These are phyloP conservation scores for Bryconaethiops microstoma DNA, from an alignment of 2,797 vertebrate genomes.

Conservation along the genomic window DNA sequence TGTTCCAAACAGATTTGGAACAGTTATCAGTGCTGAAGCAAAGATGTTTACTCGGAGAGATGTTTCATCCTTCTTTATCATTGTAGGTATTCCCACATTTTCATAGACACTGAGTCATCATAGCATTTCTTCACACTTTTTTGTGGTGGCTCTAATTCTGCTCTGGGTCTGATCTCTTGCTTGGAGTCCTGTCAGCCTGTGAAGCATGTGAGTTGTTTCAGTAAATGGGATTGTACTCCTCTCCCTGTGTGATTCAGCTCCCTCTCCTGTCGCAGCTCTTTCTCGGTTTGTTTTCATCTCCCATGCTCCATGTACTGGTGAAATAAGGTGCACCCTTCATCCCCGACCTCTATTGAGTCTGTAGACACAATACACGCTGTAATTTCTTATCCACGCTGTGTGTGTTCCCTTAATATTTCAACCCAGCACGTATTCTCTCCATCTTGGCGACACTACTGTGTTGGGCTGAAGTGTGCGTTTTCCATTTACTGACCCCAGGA, in stretches of 20 bases:
- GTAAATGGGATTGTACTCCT: constrained; percentile 41
- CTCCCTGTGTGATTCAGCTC: constrained; percentile 27
- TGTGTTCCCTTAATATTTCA: constrained; percentile 27
- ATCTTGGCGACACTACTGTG: not conserved
- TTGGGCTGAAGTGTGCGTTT: not conserved
- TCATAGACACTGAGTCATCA: not conserved
- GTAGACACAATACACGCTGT: not conserved
- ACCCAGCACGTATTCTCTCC: not conserved
- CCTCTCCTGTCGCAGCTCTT: not conserved
- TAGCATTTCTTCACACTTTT: not conserved
- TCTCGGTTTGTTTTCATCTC: constrained; percentile 30
- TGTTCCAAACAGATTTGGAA: not conserved
- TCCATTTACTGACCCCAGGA: constrained; percentile 31
- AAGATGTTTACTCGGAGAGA: constrained; percentile 4
- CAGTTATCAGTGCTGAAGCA: not conserved
- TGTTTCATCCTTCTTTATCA: not conserved
- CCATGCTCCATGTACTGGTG: constrained; percentile 38
- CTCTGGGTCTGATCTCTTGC: constrained; percentile 10
- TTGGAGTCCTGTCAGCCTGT: constrained; percentile 46
- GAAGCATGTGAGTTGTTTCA: constrained; percentile 36
- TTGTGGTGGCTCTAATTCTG: not conserved
- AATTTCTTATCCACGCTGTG: constrained; percentile 30
- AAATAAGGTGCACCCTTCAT: constrained; percentile 28
- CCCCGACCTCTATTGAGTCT: constrained; percentile 18
- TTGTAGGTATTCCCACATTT: constrained; percentile 7